A percentile compares a stretch with the other conserved stretches of the same genome.
Evolutionary conservation across 2,797 vertebrate species (phyloP).

Genomic region (Huso huso): DNA sequence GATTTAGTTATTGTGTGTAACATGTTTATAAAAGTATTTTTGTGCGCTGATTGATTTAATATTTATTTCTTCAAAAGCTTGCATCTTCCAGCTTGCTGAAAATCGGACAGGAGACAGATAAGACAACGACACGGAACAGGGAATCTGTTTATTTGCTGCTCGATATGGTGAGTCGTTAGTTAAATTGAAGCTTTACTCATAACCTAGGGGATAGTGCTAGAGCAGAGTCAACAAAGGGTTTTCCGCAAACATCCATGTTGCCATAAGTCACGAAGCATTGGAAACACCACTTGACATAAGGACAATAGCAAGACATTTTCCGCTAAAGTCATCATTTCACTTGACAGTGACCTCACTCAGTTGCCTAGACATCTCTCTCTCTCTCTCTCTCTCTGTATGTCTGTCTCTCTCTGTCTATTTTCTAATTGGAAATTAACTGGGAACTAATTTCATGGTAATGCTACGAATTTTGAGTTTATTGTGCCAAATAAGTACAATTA

Average conservation of each 20-base stretch:
- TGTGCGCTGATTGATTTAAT: too few species aligned
- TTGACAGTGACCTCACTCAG: not conserved
- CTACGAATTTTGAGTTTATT: not conserved
- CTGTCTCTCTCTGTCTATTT: not conserved
- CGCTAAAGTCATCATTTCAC: not conserved
- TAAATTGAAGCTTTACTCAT: slow-evolving; percentile 6
- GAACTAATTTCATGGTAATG: not conserved
- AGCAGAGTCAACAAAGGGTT: not conserved
- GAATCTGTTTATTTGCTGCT: slow-evolving; percentile 95
- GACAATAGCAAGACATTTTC: not conserved
- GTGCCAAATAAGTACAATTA: not conserved
- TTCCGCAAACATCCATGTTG: not conserved
- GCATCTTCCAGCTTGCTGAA: slow-evolving; percentile 94
- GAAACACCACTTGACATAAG: slow-evolving; percentile 6
- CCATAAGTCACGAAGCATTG: not conserved
- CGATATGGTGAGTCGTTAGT: slow-evolving; percentile 78
- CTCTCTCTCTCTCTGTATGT: not conserved
- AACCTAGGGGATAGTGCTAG: not conserved
- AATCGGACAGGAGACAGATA: slow-evolving; percentile 96
- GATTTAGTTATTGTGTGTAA: too few species aligned
- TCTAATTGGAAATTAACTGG: rapidly evolving
- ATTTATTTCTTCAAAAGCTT: slow-evolving; percentile 53
- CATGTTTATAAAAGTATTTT: too few species aligned
- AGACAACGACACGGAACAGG: slow-evolving; percentile 92
- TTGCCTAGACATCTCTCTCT: slow-evolving; percentile 6